A percentile compares a stretch with the other conserved stretches of the same genome.
These are phyloP conservation scores for Cheilosia vulpina DNA, from an alignment of 2,888 invertebrate species.

Conservation along the genomic window DNA sequence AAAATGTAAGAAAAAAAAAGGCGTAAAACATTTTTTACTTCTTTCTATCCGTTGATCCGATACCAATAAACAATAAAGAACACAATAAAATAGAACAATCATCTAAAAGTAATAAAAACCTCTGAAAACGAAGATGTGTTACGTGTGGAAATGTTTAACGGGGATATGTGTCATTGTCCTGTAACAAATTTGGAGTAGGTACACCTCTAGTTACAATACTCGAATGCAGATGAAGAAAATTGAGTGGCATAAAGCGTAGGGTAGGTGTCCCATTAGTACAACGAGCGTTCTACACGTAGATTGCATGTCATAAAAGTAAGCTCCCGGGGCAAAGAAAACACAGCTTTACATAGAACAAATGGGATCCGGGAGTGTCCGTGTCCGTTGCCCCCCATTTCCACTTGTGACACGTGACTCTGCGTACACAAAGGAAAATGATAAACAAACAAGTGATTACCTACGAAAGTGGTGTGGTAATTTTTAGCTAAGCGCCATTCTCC, in stretches of 20 bases:
- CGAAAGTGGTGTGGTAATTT: conserved; percentile 49
- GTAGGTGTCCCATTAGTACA: neutral
- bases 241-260: conserved; percentile 29
- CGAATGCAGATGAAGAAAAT: conserved; percentile 29
- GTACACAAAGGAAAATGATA: conserved; percentile 50
- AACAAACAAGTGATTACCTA: conserved; percentile 62
- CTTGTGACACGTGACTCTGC: conserved; percentile 64
- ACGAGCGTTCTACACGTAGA: conserved; percentile 6
- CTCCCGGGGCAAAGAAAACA: conserved; percentile 10
- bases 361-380: conserved; percentile 33
- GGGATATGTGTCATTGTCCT: conserved; percentile 33
- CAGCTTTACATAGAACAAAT: neutral
- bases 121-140: conserved; percentile 16
- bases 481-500: conserved; percentile 7
- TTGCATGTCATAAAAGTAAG: conserved; percentile 36
- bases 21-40: conserved; percentile 37
- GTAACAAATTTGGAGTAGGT: conserved; percentile 29
- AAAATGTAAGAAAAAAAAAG: conserved; percentile 4
- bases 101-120: conserved; percentile 55
- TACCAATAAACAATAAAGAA: conserved; percentile 22
- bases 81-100: conserved; percentile 23
- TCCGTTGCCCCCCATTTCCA: conserved; percentile 2
- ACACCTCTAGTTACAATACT: conserved; percentile 1
- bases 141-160: neutral
- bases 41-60: conserved; percentile 16